Evolutionary conservation across 2,113 vertebrate genomes (phyloP), one percentile per base, ranked within the genome.

Genomic region (Fukomys damarensis): DNA sequence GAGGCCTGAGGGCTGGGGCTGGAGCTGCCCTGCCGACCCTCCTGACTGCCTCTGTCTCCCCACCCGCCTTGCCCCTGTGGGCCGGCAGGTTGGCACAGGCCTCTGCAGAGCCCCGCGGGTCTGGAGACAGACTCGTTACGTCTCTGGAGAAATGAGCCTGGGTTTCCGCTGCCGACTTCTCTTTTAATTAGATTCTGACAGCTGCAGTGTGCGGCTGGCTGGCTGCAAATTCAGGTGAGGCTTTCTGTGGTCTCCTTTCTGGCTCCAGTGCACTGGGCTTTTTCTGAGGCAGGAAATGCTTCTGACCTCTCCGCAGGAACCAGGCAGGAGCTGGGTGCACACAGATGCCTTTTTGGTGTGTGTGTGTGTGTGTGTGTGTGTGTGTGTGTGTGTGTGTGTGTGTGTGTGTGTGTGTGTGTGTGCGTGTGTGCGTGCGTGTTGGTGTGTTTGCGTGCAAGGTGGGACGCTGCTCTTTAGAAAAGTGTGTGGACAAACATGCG

Each of bases 101-200:
- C 66, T 81, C 30, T 22, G 72, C 59, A 20, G 52, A 85, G 91
- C 52, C 91, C 46, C 12, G 4, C 10, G 72, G 85, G 52, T 76
- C 85, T 58, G 17, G 85, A 88, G 91, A 26, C 59, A 68, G 89
- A 19, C 94, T 38, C 16, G 38, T 32, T n/a, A 12, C 0, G n/a
- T 46, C 90, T 58, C 94, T 94, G 94, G 94, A 91, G 96, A 80
- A 91, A 93, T 35, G 92, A 94, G 92, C 35, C 94, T 46, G 86
- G 87, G 59, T 91, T 89, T 88, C 66, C 2, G 0, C 61, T 2
- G 35, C 84, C 1, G 65, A 58, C 77, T 94, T 86, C 85, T 81
- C 90, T 72, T 82, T 66, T 82, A 89, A 80, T 94, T 87, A 89
- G 74, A 24, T 70, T 13, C 87, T 20, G 84, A n/a, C 35, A 11